A percentile compares a stretch with the other conserved stretches of the same genome.
These are phyloP conservation scores for Drosophila mayaguana DNA, from an alignment of 2,888 invertebrate genomes.

Conservation along the genomic window DNA sequence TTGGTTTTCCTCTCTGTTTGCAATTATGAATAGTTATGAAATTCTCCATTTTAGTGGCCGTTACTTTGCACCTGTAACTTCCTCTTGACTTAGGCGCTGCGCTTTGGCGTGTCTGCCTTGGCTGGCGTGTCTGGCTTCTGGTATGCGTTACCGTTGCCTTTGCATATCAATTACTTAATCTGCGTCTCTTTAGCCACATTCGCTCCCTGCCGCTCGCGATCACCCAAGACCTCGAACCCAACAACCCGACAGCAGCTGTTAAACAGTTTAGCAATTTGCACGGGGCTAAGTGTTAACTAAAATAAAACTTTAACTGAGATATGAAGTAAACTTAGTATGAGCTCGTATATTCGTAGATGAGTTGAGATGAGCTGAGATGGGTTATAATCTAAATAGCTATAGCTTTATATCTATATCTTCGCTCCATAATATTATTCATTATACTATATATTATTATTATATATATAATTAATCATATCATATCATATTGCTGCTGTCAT, in stretches of 20 bases:
- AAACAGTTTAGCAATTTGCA: slow-evolving; percentile 17
- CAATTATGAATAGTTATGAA: slow-evolving; percentile 70
- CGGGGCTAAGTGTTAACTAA: not conserved
- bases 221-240: slow-evolving; percentile 1
- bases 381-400: too few species aligned
- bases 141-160: slow-evolving; percentile 39
- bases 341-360: not conserved
- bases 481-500: too few species aligned
- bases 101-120: slow-evolving; percentile 27
- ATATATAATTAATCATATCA: not conserved
- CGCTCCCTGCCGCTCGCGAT: slow-evolving; percentile 31
- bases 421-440: too few species aligned
- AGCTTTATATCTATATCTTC: too few species aligned
- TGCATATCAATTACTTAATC: slow-evolving; percentile 73
- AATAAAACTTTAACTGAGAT: not conserved
- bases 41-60: slow-evolving; percentile 48
- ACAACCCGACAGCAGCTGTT: slow-evolving; percentile 11
- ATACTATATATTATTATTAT: too few species aligned
- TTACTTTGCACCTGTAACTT: slow-evolving; percentile 61
- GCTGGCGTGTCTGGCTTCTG: slow-evolving; percentile 3
- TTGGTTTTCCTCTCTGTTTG: slow-evolving; percentile 14
- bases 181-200: slow-evolving; percentile 21
- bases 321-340: not conserved
- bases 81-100: slow-evolving; percentile 29
- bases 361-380: too few species aligned